Evolutionary conservation across 2,113 vertebrate genomes (phyloP).

Genomic region (Hystrix brachyura): DNA sequence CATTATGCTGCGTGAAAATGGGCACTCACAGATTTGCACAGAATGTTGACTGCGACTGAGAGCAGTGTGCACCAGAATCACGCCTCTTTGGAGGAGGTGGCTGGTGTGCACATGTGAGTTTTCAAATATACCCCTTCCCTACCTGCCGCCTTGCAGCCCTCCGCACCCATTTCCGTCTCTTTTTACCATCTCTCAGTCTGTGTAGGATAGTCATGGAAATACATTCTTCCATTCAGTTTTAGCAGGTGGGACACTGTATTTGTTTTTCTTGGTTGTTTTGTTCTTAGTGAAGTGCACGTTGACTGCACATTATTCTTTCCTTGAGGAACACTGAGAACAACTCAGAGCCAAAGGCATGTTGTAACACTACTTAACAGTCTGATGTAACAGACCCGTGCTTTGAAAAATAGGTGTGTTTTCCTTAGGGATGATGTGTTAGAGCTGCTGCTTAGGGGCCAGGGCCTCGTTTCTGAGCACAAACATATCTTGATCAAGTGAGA

Average conservation of each 20-base stretch:
- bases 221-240: background rate
- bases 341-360: conserved; percentile 2
- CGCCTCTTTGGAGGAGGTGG: background rate
- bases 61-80: background rate
- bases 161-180: background rate
- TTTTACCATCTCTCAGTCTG: background rate
- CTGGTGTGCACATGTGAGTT: background rate
- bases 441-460: background rate
- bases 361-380: conserved; percentile 38
- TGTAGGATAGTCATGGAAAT: background rate
- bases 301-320: conserved; percentile 55
- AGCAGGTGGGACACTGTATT: background rate
- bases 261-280: conserved; percentile 32
- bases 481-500: conserved; percentile 4
- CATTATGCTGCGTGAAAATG: background rate
- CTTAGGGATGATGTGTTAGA: background rate
- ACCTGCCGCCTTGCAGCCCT: background rate
- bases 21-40: background rate
- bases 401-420: conserved; percentile 29
- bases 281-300: background rate
- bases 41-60: background rate
- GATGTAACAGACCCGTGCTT: background rate
- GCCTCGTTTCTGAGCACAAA: background rate
- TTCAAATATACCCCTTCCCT: background rate
- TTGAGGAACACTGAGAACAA: conserved; percentile 49